These are phyloP conservation scores for Dasysyrphus tricinctus DNA, from an alignment of 2,888 invertebrate species.

Conservation along the genomic window DNA sequence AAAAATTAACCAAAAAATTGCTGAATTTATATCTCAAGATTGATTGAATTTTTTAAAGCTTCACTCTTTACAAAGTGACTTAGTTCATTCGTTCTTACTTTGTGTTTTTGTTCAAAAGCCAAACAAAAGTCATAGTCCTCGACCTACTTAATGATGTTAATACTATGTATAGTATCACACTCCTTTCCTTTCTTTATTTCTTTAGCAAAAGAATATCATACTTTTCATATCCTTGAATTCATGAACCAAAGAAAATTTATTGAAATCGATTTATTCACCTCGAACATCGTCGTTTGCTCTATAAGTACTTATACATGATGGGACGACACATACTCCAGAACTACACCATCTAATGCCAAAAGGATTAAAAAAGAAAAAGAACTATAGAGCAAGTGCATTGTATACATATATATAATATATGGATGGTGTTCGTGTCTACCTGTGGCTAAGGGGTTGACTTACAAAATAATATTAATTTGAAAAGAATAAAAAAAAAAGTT, in stretches of 20 bases:
- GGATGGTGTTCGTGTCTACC: conserved; percentile 5
- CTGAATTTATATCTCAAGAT: too few species aligned
- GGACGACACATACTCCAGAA: too few species aligned
- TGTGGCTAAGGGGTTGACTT: conserved; percentile 21
- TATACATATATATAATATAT: not conserved
- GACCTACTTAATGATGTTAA: conserved; percentile 66
- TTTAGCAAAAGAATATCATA: conserved; percentile 19
- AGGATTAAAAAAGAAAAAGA: conserved; percentile 10
- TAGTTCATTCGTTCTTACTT: not conserved
- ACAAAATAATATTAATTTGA: conserved; percentile 4
- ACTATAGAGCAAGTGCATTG: not conserved
- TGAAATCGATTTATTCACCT: conserved; percentile 75
- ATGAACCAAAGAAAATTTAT: conserved; percentile 64
- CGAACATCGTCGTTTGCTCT: conserved; percentile 31
- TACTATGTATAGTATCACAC: conserved; percentile 36
- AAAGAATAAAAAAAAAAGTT: conserved; percentile 1
- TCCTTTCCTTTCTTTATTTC: conserved; percentile 16
- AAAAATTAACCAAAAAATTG: too few species aligned
- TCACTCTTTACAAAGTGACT: not conserved
- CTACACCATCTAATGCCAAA: not conserved
- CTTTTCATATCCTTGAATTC: conserved; percentile 60
- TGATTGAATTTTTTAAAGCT: not conserved
- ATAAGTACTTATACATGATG: not conserved
- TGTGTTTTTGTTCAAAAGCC: not conserved
- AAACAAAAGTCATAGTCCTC: conserved; percentile 57